A percentile compares a stretch with the other conserved stretches of the same genome.
Evolutionary conservation across 2,113 vertebrate genomes (phyloP).

Genomic region (Isurus oxyrinchus): DNA sequence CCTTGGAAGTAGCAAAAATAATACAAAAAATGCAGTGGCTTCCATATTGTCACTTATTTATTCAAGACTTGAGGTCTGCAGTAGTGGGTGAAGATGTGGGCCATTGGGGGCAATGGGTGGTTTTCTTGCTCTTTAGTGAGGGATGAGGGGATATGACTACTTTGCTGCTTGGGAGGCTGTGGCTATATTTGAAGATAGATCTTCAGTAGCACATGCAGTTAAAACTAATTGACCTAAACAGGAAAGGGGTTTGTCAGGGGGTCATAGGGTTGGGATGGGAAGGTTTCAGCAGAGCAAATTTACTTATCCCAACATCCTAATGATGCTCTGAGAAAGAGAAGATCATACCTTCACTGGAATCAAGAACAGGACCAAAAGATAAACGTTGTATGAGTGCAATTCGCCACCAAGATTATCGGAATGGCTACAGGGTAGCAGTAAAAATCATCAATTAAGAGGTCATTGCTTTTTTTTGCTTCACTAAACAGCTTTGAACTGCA

Average conservation of each 20-base stretch:
- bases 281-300: not conserved
- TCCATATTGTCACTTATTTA: not conserved
- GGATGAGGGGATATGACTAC: not conserved
- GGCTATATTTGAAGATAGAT: not conserved
- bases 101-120: not conserved
- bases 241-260: not conserved
- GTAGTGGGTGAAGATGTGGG: not conserved
- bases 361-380: not conserved
- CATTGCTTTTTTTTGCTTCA: conserved; percentile 1
- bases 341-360: not conserved
- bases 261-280: not conserved
- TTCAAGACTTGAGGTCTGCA: not conserved
- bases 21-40: not conserved
- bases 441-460: conserved; percentile 33
- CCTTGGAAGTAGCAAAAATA: not conserved
- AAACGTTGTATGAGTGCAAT: conserved; percentile 4
- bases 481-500: conserved; percentile 7
- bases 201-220: not conserved
- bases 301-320: not conserved
- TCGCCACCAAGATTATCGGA: not conserved
- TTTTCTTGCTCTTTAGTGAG: not conserved
- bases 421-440: conserved; percentile 20
- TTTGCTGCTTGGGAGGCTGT: not conserved
- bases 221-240: not conserved
- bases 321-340: not conserved